Percentiles rank a stretch among this genome's conserved stretches.
Conservation (phyloP, 2,797 vertebrate species). For the Gobionotothen gibberifrons region DNA sequence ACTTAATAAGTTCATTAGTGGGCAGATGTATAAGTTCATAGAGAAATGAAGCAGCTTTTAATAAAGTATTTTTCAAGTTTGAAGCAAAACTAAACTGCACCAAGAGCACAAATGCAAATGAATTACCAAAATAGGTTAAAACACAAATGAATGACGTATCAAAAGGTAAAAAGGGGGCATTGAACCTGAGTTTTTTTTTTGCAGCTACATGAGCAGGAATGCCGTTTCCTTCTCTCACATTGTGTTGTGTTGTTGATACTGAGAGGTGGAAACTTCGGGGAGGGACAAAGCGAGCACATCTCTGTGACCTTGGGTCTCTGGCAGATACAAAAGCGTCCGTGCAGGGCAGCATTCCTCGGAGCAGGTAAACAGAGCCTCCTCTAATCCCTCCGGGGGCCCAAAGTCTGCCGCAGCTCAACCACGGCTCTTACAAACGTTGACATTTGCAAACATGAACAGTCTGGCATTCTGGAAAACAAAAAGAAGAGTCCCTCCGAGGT, state of each 20-base stretch:
- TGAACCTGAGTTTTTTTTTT: conserved; percentile 71
- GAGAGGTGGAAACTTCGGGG: conserved; percentile 80
- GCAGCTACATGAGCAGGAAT: conserved; percentile 87
- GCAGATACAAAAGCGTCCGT: conserved; percentile 83
- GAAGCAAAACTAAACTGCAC: not conserved
- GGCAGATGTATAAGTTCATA: rapidly evolving
- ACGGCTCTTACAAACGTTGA: conserved; percentile 84
- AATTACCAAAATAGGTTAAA: not conserved
- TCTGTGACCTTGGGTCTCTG: conserved; percentile 85
- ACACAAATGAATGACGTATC: conserved; percentile 12
- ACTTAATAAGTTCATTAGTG: not conserved
- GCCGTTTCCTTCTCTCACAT: conserved; percentile 81
- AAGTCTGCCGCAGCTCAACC: conserved; percentile 78
- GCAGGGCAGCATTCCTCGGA: conserved; percentile 84
- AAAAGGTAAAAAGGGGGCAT: conserved; percentile 46
- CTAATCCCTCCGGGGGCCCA: conserved; percentile 82
- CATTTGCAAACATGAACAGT: conserved; percentile 82
- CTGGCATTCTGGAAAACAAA: conserved; percentile 78
- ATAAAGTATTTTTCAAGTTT: not conserved
- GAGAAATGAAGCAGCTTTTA: not conserved
- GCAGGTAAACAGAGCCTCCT: conserved; percentile 85
- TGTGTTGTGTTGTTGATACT: conserved; percentile 85
- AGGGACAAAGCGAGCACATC: conserved; percentile 79
- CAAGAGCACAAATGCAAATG: not conserved
- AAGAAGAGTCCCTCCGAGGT: conserved; percentile 49